Percentiles rank a stretch among this genome's conserved stretches.
phyloP scores from a whole-genome alignment of 23 tunicate genomes.

The Oikopleura vanhoeffeni region DNA sequence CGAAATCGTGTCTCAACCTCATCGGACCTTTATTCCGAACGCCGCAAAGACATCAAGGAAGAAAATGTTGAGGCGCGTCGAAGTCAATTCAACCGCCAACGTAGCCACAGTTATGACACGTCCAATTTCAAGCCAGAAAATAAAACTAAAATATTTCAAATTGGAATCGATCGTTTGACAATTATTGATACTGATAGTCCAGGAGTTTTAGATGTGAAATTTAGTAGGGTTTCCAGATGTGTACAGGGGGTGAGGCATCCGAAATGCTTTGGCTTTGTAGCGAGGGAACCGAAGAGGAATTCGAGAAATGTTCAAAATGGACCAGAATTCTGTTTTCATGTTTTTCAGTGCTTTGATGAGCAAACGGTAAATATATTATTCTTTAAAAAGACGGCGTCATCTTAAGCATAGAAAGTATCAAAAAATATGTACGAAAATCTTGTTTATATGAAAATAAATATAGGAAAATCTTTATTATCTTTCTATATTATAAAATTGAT shows the following conservation, averaged over 20 bases:
- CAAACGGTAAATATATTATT: background rate
- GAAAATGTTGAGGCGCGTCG: background rate
- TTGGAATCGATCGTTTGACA: background rate
- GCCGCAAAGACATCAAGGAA: background rate
- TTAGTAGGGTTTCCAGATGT: background rate
- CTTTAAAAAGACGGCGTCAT: too few relatives aligned
- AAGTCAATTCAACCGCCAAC: background rate
- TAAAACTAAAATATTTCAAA: constrained; percentile 2
- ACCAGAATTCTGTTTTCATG: background rate
- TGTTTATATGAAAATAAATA: too few relatives aligned
- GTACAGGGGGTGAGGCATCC: constrained; percentile 8
- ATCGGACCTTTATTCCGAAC: background rate
- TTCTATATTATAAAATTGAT: too few relatives aligned
- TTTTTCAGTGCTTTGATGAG: constrained; percentile 5
- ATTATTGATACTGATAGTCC: constrained; percentile 1
- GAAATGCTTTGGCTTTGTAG: constrained; percentile 1
- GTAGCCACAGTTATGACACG: constrained; percentile 7
- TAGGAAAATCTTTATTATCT: too few relatives aligned
- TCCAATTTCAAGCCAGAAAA: background rate
- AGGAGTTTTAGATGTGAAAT: background rate
- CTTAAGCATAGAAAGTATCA: too few relatives aligned
- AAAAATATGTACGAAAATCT: too few relatives aligned
- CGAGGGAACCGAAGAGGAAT: background rate
- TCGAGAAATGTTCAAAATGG: background rate
- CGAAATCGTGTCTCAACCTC: background rate